Evolutionary conservation across 2,113 vertebrate genomes (phyloP).

Genomic region (Pyrgilauda ruficollis): DNA sequence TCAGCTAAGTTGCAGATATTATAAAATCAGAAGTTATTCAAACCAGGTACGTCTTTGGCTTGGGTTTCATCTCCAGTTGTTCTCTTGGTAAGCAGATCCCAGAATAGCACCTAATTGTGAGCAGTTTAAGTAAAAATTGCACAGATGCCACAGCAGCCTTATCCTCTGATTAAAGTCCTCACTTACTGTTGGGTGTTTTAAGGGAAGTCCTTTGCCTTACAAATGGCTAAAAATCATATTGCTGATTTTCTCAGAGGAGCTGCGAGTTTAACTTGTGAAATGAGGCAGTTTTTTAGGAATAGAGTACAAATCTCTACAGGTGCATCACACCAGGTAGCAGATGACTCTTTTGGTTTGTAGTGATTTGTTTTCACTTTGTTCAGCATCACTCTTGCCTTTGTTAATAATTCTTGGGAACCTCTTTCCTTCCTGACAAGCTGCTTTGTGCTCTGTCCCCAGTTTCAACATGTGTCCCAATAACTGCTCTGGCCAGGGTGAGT

Average conservation of each 20-base stretch:
- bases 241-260: background rate
- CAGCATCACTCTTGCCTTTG: background rate
- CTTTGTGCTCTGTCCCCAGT: constrained; percentile 60
- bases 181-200: background rate
- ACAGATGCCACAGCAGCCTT: background rate
- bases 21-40: background rate
- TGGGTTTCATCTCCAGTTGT: background rate
- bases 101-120: background rate
- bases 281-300: background rate
- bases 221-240: background rate
- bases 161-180: background rate
- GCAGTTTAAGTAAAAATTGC: background rate
- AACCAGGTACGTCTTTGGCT: background rate
- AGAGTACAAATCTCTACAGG: background rate
- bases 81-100: background rate
- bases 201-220: background rate
- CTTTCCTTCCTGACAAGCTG: background rate
- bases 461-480: constrained; percentile 91
- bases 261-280: background rate
- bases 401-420: background rate
- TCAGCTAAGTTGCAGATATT: background rate
- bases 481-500: constrained; percentile 89
- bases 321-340: background rate
- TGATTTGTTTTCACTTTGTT: background rate
- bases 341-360: background rate